phyloP scores from a whole-genome alignment of 2,113 vertebrate species.

The Cochlearius cochlearius region DNA sequence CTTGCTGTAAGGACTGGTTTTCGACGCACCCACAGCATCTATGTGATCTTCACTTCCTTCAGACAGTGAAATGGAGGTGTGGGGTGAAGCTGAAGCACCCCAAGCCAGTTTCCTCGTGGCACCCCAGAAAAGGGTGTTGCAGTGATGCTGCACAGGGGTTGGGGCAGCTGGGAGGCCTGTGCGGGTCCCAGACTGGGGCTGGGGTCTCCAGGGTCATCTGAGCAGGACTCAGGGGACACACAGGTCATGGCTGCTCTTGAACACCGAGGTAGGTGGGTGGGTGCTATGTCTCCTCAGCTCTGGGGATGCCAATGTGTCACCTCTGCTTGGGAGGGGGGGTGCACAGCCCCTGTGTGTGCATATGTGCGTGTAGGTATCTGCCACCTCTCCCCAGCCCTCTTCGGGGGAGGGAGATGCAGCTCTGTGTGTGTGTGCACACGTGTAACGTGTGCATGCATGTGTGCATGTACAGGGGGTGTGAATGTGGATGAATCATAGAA shows the following conservation, averaged over 20 bases:
- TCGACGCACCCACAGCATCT: background rate
- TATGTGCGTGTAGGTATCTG: too few relatives aligned
- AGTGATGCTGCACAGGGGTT: background rate
- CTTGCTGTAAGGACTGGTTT: background rate
- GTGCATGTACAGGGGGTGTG: background rate
- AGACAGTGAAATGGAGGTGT: background rate
- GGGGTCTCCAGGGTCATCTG: too few relatives aligned
- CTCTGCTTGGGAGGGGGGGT: background rate
- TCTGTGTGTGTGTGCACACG: rapidly evolving
- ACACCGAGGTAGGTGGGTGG: background rate
- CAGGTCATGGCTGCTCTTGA: rapidly evolving
- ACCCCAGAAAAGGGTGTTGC: background rate
- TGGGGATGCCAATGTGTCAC: background rate
- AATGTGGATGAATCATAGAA: background rate
- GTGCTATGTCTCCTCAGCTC: background rate
- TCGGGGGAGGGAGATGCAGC: too few relatives aligned
- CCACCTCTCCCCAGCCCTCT: too few relatives aligned
- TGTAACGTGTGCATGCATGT: too few relatives aligned
- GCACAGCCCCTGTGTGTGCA: rapidly evolving
- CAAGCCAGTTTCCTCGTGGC: background rate
- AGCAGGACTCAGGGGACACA: background rate
- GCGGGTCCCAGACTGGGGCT: background rate
- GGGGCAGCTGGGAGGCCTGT: background rate
- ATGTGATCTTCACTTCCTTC: background rate
- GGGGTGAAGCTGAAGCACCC: background rate